Evolutionary conservation across 2,113 vertebrate species (phyloP).

Genomic region (Syrrhaptes paradoxus): DNA sequence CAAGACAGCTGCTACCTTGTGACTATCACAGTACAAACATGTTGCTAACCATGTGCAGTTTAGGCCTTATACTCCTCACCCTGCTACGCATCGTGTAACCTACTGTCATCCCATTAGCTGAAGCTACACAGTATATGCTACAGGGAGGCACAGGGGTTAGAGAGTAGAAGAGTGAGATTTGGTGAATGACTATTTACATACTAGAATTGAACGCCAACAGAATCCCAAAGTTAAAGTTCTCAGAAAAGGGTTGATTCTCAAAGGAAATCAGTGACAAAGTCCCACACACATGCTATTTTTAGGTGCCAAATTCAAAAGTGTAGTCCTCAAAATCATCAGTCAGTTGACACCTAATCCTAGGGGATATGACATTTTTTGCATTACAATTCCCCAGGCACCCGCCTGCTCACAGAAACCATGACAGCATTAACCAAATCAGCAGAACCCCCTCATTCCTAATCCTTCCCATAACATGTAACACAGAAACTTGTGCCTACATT

Average conservation of each 20-base stretch:
- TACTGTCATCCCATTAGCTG: neutral
- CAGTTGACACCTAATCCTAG: constrained; percentile 25
- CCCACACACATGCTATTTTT: constrained; percentile 13
- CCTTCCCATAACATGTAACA: neutral
- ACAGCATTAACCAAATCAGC: constrained; percentile 2
- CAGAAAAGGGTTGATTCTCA: neutral
- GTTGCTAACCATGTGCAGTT: neutral
- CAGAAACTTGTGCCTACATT: neutral
- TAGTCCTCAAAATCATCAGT: constrained; percentile 10
- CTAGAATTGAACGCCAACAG: neutral
- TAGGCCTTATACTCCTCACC: neutral
- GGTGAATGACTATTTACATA: constrained; percentile 12
- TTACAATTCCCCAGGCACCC: constrained; percentile 7
- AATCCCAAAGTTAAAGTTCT: constrained; percentile 17
- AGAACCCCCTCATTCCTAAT: neutral
- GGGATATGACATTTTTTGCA: constrained; percentile 24
- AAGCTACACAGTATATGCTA: neutral
- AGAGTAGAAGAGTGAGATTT: neutral
- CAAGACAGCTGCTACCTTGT: constrained; percentile 60
- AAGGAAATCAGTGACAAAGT: neutral
- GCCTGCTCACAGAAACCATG: neutral
- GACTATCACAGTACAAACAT: constrained; percentile 34
- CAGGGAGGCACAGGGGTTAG: neutral
- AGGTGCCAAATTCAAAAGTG: neutral
- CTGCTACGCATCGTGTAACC: neutral